These are phyloP conservation scores for Axis porcinus DNA, from an alignment of 2,113 vertebrate genomes.

Conservation along the genomic window DNA sequence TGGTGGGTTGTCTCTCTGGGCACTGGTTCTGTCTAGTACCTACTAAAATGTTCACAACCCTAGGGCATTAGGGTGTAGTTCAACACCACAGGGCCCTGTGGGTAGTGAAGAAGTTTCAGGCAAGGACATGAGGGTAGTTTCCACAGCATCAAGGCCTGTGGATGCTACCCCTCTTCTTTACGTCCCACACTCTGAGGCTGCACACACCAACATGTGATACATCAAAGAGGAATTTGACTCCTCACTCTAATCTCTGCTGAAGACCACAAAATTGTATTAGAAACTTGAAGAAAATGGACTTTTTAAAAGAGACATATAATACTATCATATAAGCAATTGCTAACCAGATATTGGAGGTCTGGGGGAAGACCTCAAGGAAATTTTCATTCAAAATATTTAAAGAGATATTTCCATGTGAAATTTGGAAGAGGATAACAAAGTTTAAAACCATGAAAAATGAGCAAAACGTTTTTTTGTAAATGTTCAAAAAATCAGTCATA, in stretches of 20 bases:
- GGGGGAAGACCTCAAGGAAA: background rate
- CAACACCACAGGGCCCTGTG: background rate
- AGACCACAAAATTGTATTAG: background rate
- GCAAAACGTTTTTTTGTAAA: background rate
- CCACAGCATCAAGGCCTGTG: background rate
- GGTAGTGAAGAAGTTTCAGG: background rate
- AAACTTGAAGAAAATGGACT: background rate
- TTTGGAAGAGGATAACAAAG: background rate
- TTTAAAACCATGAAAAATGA: background rate
- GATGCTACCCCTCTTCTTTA: background rate
- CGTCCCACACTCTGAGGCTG: background rate
- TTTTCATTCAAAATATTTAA: background rate
- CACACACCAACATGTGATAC: background rate
- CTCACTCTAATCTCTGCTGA: background rate
- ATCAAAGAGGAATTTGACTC: background rate
- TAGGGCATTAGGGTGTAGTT: background rate
- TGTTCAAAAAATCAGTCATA: background rate
- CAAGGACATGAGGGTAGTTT: background rate
- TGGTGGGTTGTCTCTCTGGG: background rate
- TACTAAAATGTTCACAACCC: background rate
- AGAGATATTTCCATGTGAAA: slow-evolving; percentile 4
- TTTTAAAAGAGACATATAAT: background rate
- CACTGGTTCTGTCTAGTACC: background rate
- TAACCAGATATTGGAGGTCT: background rate
- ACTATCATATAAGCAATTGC: background rate